A percentile compares a stretch with the other conserved stretches of the same genome.
phyloP scores from a whole-genome alignment of 1,140 invertebrate genomes.

The Propsilocerus akamusi region DNA sequence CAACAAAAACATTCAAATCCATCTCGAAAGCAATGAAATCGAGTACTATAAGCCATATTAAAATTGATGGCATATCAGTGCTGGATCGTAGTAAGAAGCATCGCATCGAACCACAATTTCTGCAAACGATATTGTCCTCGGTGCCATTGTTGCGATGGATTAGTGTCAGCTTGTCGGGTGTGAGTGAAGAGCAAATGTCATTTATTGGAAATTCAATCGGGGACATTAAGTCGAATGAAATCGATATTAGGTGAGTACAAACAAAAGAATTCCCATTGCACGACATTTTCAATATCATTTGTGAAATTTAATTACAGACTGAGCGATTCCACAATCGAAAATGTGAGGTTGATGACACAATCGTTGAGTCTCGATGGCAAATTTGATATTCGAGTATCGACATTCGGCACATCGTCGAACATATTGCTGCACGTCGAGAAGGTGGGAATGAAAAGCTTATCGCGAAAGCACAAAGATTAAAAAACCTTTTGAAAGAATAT shows the following conservation, averaged over 20 bases:
- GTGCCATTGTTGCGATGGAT: conserved; percentile 8
- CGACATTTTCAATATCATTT: neutral
- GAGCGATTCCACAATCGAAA: conserved; percentile 10
- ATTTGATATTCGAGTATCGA: conserved; percentile 10
- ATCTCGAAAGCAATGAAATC: conserved; percentile 8
- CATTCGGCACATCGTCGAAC: conserved; percentile 10
- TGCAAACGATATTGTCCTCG: conserved; percentile 7
- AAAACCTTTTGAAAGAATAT: neutral
- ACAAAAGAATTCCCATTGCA: neutral
- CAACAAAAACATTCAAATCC: conserved; percentile 8
- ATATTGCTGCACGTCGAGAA: conserved; percentile 10
- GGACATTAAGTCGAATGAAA: conserved; percentile 8
- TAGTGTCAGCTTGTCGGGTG: conserved; percentile 8
- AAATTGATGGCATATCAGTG: conserved; percentile 10
- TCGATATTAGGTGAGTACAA: conserved; percentile 9
- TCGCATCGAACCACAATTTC: conserved; percentile 6
- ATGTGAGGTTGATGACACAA: conserved; percentile 9
- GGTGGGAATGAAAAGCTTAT: conserved; percentile 8
- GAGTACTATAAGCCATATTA: conserved; percentile 8
- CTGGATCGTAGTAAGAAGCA: conserved; percentile 9
- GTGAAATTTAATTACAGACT: conserved; percentile 5
- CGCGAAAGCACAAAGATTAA: conserved; percentile 6
- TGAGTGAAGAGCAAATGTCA: conserved; percentile 10
- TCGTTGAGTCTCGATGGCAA: conserved; percentile 9
- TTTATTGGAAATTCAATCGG: conserved; percentile 9